A percentile compares a stretch with the other conserved stretches of the same genome.
Evolutionary conservation across 92 coral and sea anemone species (phyloP).

Genomic region (Umimayanthus chanpuru): DNA sequence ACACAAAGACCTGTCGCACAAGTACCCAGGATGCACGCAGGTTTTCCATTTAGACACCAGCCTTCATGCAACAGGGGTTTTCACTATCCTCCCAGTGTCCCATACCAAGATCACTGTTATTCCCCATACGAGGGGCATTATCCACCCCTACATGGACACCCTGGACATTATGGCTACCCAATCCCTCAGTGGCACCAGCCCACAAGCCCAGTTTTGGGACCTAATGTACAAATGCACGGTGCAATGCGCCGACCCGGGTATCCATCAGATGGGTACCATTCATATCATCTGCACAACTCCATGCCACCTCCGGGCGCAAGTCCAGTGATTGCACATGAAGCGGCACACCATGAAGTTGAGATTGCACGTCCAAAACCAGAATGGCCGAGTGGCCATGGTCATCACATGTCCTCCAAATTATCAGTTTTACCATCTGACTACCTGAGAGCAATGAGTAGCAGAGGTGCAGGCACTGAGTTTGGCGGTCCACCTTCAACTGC

Average conservation of each 20-base stretch:
- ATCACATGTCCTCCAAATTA: constrained; percentile 69
- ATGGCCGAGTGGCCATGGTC: constrained; percentile 84
- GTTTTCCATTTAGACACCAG: constrained; percentile 49
- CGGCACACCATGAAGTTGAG: constrained; percentile 66
- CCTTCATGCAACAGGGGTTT: constrained; percentile 65
- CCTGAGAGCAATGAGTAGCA: constrained; percentile 70
- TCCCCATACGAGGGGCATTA: constrained; percentile 71
- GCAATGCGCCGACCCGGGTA: constrained; percentile 55
- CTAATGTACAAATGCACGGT: constrained; percentile 51
- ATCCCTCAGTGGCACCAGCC: constrained; percentile 77
- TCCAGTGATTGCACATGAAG: constrained; percentile 46
- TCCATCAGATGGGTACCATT: constrained; percentile 56
- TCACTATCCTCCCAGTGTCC: constrained; percentile 54
- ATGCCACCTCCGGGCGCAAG: constrained; percentile 44
- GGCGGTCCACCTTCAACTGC: constrained; percentile 97
- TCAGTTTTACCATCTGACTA: constrained; percentile 77
- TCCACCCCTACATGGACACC: constrained; percentile 56
- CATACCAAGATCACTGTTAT: constrained; percentile 57
- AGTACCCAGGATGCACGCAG: constrained; percentile 44
- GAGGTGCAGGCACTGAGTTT: constrained; percentile 70
- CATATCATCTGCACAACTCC: constrained; percentile 42
- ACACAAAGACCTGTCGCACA: constrained; percentile 32
- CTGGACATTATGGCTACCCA: constrained; percentile 65
- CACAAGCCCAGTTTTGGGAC: constrained; percentile 62
- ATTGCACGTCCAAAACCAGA: constrained; percentile 96